Conservation (phyloP, 2,113 vertebrate species). For the Pseudonaja textilis region DNA sequence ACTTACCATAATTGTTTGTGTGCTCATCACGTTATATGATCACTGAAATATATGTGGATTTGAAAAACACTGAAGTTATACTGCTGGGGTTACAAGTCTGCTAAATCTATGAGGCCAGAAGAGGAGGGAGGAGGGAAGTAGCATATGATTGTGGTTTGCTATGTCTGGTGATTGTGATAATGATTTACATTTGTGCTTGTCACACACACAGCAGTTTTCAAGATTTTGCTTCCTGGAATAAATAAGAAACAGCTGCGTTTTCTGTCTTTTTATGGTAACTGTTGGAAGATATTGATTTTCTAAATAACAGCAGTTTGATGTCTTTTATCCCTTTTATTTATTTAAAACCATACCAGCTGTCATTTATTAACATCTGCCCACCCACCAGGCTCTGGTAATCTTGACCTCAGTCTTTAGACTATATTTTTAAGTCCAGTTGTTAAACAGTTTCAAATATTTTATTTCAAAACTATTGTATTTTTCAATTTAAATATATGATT, state of each 20-base stretch:
- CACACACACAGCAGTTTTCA: neutral
- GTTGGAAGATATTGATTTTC: neutral
- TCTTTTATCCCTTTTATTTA: slow-evolving; percentile 3
- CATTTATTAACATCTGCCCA: neutral
- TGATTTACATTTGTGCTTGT: neutral
- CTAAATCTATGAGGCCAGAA: neutral
- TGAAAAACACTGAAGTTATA: neutral
- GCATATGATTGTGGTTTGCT: slow-evolving; percentile 3
- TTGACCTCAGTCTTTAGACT: neutral
- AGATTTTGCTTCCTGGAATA: neutral
- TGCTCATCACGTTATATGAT: neutral
- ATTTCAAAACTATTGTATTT: neutral
- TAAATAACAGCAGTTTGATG: neutral
- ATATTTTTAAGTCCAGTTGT: neutral
- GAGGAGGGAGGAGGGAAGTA: neutral
- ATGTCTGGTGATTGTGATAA: neutral
- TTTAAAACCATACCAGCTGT: neutral
- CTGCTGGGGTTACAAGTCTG: neutral
- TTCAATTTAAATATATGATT: neutral
- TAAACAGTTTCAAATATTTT: neutral
- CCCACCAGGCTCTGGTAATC: neutral
- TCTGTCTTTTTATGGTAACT: neutral
- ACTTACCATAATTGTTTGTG: neutral
- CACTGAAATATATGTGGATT: neutral
- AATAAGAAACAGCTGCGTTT: slow-evolving; percentile 15